Base-by-base conservation (phyloP, 1,140 invertebrate species). In the Hycleus phaleratus region DNA sequence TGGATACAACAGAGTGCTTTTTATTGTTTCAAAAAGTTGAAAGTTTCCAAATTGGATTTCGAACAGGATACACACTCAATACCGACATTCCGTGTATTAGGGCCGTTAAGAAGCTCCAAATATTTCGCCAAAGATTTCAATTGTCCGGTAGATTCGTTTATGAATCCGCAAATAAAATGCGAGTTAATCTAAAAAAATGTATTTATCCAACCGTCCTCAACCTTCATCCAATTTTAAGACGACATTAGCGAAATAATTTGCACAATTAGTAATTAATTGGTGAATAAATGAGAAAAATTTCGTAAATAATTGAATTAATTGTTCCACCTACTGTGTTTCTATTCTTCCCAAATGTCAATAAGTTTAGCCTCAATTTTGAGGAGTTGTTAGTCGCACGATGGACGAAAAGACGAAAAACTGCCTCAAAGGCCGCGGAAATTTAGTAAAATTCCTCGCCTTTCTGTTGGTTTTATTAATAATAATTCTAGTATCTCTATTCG, bases 41-140 rank as follows among this genome's bases (percentile, higher is more conserved):
- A 32, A 32, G 0, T 32, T 32, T 32, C 32, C 10, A 3, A 42
- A 42, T 4, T 11, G 40, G 40, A 42, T n/a, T 10, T 10, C 0
- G 11, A 42, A 11, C 9, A 18, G 18, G 40, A 42, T 42, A n/a
- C 11, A n/a, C 40, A 42, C 40, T 10, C 40, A 10, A 8, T n/a
- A 4, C 11, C 40, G 11, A 11, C 4, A 9, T 42, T 42, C 10
- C 40, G 40, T 11, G 40, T 11, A 42, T 4, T n/a, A 1, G 40
- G 40, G 4, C 40, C 40, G 4, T 10, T 42, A 10, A 42, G 40
- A 9, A 10, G 10, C 9, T n/a, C 9, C 11, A 4, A 39, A 12
- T 46, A 55, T 44, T 55, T 55, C 10, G 47, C 38, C 18, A 39
- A 38, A 55, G 52, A 55, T 32, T 55, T 55, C 38, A 11, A 55